Base-by-base conservation (phyloP, 92 coral and sea anemone genomes). In the Porites lobata region DNA sequence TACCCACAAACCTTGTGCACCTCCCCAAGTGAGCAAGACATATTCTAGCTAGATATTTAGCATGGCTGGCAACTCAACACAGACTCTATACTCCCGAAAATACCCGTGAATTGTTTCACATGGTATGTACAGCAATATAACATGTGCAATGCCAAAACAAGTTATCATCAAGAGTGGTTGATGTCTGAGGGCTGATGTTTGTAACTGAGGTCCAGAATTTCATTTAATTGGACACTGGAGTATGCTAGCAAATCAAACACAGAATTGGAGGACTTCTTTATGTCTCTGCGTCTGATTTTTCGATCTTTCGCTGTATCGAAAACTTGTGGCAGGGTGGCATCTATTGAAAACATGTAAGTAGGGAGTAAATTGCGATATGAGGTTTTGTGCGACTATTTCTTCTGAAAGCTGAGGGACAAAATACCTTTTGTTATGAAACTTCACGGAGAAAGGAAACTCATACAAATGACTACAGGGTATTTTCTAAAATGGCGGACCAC, bases 61-160 rank as follows among this genome's bases (percentile, higher is more conserved):
- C 69, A 77, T 78, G 82, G 83, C 11, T 59, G 50, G 84, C 72
- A 62, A 62, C 32, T 79, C 63, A 51, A 79, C 73, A 79, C 83
- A 64, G 17, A 64, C 22, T 79, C 72, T 78, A 57, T 47, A 50
- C 82, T 77, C 21, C 66, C 57, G 66, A 77, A 17, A 77, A 77
- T 78, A 78, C 68, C 50, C 3, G 67, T 76, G 80, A 76, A 56
- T 76, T 56, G 66, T 11, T 69, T 81, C 67, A 81, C 86, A 81
- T 51, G 54, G 77, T 81, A 68, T 81, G 68, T 75, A 38, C 88
- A 85, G 83, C 76, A 85, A 73, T 65, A 59, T 82, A 85, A 85
- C 64, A 85, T 85, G 83, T 59, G 72, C 76, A 74, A 65, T 76
- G 82, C 69, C 75, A 85, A 64, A 85, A 75, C 88, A 75, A 76